Percentiles rank a stretch among this genome's conserved stretches.
Conservation (phyloP, 2,888 invertebrate species). For the Chrysomela aeneicollis region DNA sequence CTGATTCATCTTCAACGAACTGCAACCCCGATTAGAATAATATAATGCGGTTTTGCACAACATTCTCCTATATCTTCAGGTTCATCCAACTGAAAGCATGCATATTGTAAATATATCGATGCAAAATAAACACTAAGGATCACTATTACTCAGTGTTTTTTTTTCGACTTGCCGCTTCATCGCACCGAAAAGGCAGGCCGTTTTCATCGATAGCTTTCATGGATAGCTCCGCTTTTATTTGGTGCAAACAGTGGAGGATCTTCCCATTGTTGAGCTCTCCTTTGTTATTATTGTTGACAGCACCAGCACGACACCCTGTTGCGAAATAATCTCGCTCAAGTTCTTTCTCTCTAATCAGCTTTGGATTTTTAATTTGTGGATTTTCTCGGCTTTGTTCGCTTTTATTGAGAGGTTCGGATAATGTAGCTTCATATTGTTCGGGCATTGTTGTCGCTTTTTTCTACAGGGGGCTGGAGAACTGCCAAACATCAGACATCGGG, state of each 20-base stretch:
- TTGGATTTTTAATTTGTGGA: conserved; percentile 43
- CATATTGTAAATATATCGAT: conserved; percentile 3
- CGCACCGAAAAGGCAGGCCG: conserved; percentile 31
- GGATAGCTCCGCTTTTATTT: conserved; percentile 38
- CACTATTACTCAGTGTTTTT: conserved; percentile 24
- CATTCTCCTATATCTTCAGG: background rate
- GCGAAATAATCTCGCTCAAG: conserved; percentile 58
- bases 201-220: conserved; percentile 31
- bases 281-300: conserved; percentile 56
- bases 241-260: conserved; percentile 49
- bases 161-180: conserved; percentile 22
- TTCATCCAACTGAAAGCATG: background rate
- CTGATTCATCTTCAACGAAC: background rate
- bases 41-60: background rate
- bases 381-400: conserved; percentile 28
- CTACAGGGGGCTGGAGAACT: background rate
- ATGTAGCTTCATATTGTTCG: conserved; percentile 6
- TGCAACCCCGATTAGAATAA: background rate
- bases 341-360: conserved; percentile 56
- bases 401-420: conserved; percentile 3
- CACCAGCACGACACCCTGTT: conserved; percentile 58
- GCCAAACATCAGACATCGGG: background rate
- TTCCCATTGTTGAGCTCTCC: conserved; percentile 54
- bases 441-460: background rate
- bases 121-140: conserved; percentile 11